Base-by-base conservation (phyloP, 2,888 invertebrate species). In the Perdita meconis region DNA sequence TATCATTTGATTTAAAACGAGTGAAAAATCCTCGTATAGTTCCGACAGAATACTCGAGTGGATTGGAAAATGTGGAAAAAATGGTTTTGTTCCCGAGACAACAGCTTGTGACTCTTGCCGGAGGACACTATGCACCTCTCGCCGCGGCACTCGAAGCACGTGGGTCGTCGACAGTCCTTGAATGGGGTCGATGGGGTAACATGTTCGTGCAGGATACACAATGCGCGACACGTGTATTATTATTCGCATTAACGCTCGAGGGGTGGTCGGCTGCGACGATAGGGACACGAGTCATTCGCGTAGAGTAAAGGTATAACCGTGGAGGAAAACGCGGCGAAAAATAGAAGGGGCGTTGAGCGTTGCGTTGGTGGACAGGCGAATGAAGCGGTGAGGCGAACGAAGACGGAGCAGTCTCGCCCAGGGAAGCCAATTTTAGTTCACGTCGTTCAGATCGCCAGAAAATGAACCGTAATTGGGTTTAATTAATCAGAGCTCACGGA, bases 391-490 rank as follows among this genome's bases (percentile, higher is more conserved):
- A 81, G 66, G 34, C 22, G 77, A 80, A 83, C 63, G 79, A 82
- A 78, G 81, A 80, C 76, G 65, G 44, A 82, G 61, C 73, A 82
- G 68, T 38, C 42, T 69, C 51, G 40, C 34, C 13, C 44, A 57
- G 34, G 65, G 72, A 72, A 79, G 82, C 71, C 78, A 83, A 80
- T 85, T 86, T 81, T 80, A 79, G 69, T 77, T 71, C 78, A 63
- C 76, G 78, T 80, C 77, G 75, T 53, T 22, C 55, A 61, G 51
- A 51, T 76, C 72, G 80, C 64, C 69, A 55, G 77, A 82, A 84
- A 87, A 85, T 80, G 65, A 83, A 82, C 82, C 72, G 81, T 80
- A 85, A 86, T 88, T 85, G 83, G 78, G 83, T 87, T 86, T 83
- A 87, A 88, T 88, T 87, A 83, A 84, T 78, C 71, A 44, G 67